Evolutionary conservation across 1,140 invertebrate genomes (phyloP), one percentile per base, ranked within the genome.

Genomic region (Solenopsis invicta): DNA sequence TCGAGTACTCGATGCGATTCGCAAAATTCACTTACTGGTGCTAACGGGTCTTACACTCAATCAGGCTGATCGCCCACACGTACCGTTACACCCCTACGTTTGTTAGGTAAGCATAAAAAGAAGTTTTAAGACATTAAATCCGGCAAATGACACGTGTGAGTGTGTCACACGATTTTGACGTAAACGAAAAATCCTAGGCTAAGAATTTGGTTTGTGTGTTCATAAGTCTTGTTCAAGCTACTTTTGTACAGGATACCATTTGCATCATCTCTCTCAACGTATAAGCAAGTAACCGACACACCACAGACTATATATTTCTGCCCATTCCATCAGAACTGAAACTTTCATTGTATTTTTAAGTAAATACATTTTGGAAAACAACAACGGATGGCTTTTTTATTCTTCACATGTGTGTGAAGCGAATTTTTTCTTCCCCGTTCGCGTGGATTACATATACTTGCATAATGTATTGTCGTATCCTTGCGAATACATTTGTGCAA

Each of bases 301-400:
- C 88, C 85, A 90, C 91, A 92, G 81, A 93, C 85, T 88, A 92
- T 87, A 90, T 93, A 90, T 93, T 92, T 91, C 90, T 92, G 91
- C 92, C 89, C 92, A 93, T 93, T 93, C 92, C 92, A 93, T 93
- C 92, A 91, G 89, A 93, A 89, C 89, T 93, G 90, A 92, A 90
- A 91, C 89, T 92, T 91, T 93, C 91, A 93, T 93, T 93, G 92
- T 93, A 93, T 93, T 93, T 93, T 93, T 93, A 92, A 92, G 92
- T 93, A 93, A 93, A 93, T 93, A 93, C 92, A 93, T 91, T 93
- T 93, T 92, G 91, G 88, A 93, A 93, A 93, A 92, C 87, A 91
- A 92, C 77, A 80, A 80, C 66, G 72, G 54, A 74, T 85, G 82
- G 82, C 88, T 59, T 88, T 90, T 91, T 91, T 92, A 91, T 91